phyloP scores from a whole-genome alignment of 1,140 invertebrate genomes.

The Callitettix versicolor region DNA sequence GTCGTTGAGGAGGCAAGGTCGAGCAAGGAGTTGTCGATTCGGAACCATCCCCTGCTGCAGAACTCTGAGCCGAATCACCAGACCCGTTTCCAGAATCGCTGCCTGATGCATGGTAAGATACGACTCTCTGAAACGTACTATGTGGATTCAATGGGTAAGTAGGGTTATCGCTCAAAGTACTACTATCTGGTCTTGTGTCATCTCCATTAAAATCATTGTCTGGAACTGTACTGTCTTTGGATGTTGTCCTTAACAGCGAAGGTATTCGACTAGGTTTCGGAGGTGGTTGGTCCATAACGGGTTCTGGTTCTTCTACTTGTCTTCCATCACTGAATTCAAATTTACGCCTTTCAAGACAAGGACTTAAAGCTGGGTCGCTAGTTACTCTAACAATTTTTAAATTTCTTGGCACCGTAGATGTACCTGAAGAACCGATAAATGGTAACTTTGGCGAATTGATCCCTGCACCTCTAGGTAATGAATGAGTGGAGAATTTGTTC shows the following conservation, averaged over 20 bases:
- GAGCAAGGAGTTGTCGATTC: conserved; percentile 35
- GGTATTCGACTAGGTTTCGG: conserved; percentile 43
- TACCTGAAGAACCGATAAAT: conserved; percentile 24
- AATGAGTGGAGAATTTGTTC: conserved; percentile 44
- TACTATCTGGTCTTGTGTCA: conserved; percentile 16
- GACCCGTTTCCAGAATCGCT: conserved; percentile 81
- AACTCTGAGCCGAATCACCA: conserved; percentile 62
- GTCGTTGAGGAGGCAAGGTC: conserved; percentile 17
- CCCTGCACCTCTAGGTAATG: conserved; percentile 37
- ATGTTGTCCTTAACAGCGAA: conserved; percentile 21
- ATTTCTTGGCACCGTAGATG: conserved; percentile 27
- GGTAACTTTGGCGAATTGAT: conserved; percentile 30
- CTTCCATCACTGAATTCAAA: conserved; percentile 11
- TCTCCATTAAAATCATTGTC: conserved; percentile 5
- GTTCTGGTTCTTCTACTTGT: conserved; percentile 1
- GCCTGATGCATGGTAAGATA: conserved; percentile 66
- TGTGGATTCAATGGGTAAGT: conserved; percentile 22
- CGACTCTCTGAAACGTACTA: conserved; percentile 20
- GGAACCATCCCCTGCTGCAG: conserved; percentile 42
- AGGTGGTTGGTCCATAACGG: conserved; percentile 28
- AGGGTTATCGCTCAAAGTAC: background rate
- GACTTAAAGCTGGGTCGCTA: conserved; percentile 44
- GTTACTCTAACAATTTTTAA: conserved; percentile 36
- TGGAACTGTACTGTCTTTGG: conserved; percentile 20
- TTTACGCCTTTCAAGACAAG: conserved; percentile 33